phyloP scores from a whole-genome alignment of 2,797 vertebrate species.

The Anabacerthia variegaticeps region DNA sequence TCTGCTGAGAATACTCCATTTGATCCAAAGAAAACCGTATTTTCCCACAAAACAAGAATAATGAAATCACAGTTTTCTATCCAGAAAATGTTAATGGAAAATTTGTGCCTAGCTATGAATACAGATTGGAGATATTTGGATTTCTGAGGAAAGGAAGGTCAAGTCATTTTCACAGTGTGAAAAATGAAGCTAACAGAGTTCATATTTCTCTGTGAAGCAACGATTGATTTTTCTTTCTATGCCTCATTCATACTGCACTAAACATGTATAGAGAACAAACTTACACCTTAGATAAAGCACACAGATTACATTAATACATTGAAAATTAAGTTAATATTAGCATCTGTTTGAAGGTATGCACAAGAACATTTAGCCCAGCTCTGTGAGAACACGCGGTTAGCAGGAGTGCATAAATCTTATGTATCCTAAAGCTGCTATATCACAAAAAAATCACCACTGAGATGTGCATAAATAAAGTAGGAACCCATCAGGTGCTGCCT shows the following conservation, averaged over 20 bases:
- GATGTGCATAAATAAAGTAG: background rate
- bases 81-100: slow-evolving; percentile 68
- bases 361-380: background rate
- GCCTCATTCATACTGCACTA: slow-evolving; percentile 62
- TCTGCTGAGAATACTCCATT: slow-evolving; percentile 2
- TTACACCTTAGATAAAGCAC: slow-evolving; percentile 40
- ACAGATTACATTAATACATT: slow-evolving; percentile 51
- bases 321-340: slow-evolving; percentile 65
- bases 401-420: background rate
- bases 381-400: background rate
- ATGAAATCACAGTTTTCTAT: slow-evolving; percentile 49
- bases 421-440: background rate
- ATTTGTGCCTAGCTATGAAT: slow-evolving; percentile 57
- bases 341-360: slow-evolving; percentile 22
- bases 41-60: slow-evolving; percentile 40
- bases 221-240: slow-evolving; percentile 63
- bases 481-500: background rate
- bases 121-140: slow-evolving; percentile 62
- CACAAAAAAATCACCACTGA: background rate
- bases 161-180: slow-evolving; percentile 69
- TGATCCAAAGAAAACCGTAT: background rate
- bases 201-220: slow-evolving; percentile 54
- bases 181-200: slow-evolving; percentile 68
- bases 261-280: slow-evolving; percentile 48
- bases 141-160: slow-evolving; percentile 68